phyloP scores from a whole-genome alignment of 2,888 invertebrate species.

The Hetaerina titia region DNA sequence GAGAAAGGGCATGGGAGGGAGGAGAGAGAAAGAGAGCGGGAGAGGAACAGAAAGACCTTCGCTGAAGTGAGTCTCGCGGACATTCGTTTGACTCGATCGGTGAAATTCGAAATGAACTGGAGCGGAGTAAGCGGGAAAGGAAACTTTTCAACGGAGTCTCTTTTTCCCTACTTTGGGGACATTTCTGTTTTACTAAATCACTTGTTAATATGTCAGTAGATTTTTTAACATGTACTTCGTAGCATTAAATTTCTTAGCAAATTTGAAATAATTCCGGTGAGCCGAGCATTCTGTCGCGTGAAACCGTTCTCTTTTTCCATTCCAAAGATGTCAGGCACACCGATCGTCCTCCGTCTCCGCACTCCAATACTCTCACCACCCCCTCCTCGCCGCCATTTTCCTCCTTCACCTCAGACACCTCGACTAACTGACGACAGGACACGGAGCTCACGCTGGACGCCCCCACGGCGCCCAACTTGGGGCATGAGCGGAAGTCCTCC shows the following conservation, averaged over 20 bases:
- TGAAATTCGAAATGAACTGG: background rate
- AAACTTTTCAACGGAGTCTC: background rate
- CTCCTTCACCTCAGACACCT: background rate
- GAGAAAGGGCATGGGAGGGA: background rate
- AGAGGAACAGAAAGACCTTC: background rate
- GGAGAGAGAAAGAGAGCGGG: background rate
- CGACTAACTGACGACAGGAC: background rate
- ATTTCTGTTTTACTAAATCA: too few relatives aligned
- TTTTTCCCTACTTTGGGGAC: too few relatives aligned
- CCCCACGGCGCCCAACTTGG: background rate
- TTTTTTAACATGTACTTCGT: too few relatives aligned
- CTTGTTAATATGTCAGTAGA: too few relatives aligned
- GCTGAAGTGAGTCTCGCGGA: background rate
- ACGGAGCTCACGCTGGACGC: background rate
- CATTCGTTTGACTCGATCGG: background rate
- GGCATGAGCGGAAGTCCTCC: background rate
- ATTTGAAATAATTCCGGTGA: too few relatives aligned
- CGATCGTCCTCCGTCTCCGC: background rate
- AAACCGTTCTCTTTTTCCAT: background rate
- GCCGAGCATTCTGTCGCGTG: background rate
- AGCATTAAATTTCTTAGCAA: too few relatives aligned
- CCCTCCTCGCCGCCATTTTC: background rate
- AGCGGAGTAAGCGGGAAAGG: background rate
- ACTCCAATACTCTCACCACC: background rate
- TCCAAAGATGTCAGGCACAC: background rate